Percentiles rank a stretch among this genome's conserved stretches.
Conservation (phyloP, 2,113 vertebrate genomes). For the Tetrax tetrax region DNA sequence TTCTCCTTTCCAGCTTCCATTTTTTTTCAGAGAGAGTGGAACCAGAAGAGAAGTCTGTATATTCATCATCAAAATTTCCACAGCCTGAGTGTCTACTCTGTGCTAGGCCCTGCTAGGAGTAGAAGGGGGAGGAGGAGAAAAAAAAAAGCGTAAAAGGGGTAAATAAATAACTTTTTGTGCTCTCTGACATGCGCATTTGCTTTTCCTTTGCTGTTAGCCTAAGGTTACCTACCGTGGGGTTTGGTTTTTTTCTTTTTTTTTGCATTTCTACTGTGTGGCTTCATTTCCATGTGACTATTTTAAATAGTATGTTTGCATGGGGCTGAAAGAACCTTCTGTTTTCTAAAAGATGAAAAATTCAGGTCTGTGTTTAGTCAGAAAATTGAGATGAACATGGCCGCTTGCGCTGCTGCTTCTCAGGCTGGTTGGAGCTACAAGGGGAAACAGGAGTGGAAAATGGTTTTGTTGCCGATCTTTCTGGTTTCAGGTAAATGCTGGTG, state of each 20-base stretch:
- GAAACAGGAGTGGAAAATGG: slow-evolving; percentile 17
- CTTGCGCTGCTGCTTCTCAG: slow-evolving; percentile 25
- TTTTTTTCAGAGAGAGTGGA: not conserved
- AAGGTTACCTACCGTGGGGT: slow-evolving; percentile 2
- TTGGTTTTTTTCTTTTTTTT: not conserved
- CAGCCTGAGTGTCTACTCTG: not conserved
- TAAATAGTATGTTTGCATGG: slow-evolving; percentile 66
- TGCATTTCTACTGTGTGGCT: slow-evolving; percentile 34
- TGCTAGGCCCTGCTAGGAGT: not conserved
- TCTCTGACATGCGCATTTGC: not conserved
- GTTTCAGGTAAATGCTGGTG: slow-evolving; percentile 70
- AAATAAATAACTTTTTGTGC: slow-evolving; percentile 39
- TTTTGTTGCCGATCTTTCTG: slow-evolving; percentile 37
- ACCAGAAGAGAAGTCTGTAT: not conserved
- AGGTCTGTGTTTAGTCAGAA: slow-evolving; percentile 41
- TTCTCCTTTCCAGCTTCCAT: not conserved
- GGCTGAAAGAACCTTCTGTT: slow-evolving; percentile 78
- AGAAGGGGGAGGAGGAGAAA: not conserved
- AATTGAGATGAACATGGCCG: slow-evolving; percentile 32
- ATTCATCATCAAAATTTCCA: not conserved
- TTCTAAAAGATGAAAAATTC: slow-evolving; percentile 41
- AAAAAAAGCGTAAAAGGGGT: not conserved
- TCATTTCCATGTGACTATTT: slow-evolving; percentile 43
- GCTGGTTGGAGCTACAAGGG: not conserved
- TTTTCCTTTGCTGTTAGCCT: not conserved